These are phyloP conservation scores for Atractosteus spatula DNA, from an alignment of 2,113 vertebrate genomes.

Conservation along the genomic window DNA sequence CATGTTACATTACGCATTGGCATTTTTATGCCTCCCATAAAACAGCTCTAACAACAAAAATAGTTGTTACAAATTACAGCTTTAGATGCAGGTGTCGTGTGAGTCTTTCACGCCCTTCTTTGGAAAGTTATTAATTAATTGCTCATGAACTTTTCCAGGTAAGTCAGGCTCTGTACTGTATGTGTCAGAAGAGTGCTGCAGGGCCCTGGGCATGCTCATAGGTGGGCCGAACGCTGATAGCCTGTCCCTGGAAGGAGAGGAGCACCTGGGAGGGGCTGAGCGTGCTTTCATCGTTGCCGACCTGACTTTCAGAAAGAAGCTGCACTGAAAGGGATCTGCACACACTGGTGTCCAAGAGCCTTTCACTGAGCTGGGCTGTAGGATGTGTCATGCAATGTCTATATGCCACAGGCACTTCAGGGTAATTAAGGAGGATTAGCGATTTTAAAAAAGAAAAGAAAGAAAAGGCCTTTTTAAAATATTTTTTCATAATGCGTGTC, in stretches of 20 bases:
- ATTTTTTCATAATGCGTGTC: slow-evolving; percentile 6
- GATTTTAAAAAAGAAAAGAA: slow-evolving; percentile 41
- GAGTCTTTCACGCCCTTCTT: slow-evolving; percentile 40
- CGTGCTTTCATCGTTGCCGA: slow-evolving; percentile 4
- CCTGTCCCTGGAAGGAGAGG: slow-evolving; percentile 46
- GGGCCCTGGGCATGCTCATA: slow-evolving; percentile 21
- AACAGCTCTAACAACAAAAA: slow-evolving; percentile 68
- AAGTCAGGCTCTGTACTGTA: background rate
- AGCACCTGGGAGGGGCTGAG: slow-evolving; percentile 36
- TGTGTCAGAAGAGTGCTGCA: slow-evolving; percentile 15
- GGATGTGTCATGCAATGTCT: slow-evolving; percentile 38
- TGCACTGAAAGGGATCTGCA: background rate
- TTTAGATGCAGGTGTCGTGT: slow-evolving; percentile 61
- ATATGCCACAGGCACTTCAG: slow-evolving; percentile 33
- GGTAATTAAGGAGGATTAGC: slow-evolving; percentile 40
- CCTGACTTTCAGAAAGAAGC: background rate
- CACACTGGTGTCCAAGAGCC: background rate
- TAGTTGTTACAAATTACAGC: slow-evolving; percentile 63
- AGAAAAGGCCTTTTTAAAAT: background rate
- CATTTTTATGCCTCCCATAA: slow-evolving; percentile 62
- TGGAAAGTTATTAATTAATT: slow-evolving; percentile 4
- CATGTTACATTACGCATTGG: too few species aligned
- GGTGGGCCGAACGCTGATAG: slow-evolving; percentile 49
- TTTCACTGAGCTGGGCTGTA: slow-evolving; percentile 13
- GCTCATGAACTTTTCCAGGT: slow-evolving; percentile 4